phyloP scores from a whole-genome alignment of 37 sponge, comb jelly and placozoan genomes.

The Eunapius fragilis region DNA sequence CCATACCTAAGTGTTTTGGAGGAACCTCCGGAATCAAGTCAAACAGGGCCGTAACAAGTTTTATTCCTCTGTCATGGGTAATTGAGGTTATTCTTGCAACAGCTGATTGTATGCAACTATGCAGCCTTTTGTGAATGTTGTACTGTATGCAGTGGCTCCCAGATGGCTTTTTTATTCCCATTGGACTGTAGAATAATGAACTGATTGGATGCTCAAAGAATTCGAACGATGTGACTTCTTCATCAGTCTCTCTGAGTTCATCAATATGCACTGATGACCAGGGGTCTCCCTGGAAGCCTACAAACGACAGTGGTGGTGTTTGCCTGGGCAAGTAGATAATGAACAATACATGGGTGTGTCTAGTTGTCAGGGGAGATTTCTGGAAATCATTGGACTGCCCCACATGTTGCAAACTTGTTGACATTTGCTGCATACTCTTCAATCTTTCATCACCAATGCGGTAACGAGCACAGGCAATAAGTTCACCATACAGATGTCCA shows the following conservation, averaged over 20 bases:
- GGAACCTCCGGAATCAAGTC: slow-evolving; percentile 33
- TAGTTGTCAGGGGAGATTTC: background rate
- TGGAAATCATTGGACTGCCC: background rate
- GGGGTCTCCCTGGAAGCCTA: slow-evolving; percentile 76
- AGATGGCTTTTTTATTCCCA: background rate
- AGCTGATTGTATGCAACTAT: slow-evolving; percentile 60
- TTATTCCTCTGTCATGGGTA: slow-evolving; percentile 16
- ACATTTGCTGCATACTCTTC: background rate
- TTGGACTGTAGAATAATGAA: slow-evolving; percentile 44
- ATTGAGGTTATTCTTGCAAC: slow-evolving; percentile 11
- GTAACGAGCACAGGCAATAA: slow-evolving; percentile 91
- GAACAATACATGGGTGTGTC: slow-evolving; percentile 54
- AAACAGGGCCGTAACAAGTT: slow-evolving; percentile 18
- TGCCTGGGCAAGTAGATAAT: slow-evolving; percentile 64
- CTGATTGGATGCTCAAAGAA: slow-evolving; percentile 52
- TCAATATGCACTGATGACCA: slow-evolving; percentile 80
- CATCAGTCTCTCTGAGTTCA: slow-evolving; percentile 57
- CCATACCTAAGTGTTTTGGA: slow-evolving; percentile 1
- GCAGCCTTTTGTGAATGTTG: slow-evolving; percentile 7
- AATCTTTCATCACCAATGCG: slow-evolving; percentile 58
- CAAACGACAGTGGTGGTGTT: slow-evolving; percentile 40
- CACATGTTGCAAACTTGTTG: too few relatives aligned
- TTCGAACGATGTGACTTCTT: slow-evolving; percentile 15
- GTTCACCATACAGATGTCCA: slow-evolving; percentile 80
- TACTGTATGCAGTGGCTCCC: too few relatives aligned